These are phyloP conservation scores for Achatina immaculata DNA, from an alignment of 1,140 invertebrate species.

Conservation along the genomic window DNA sequence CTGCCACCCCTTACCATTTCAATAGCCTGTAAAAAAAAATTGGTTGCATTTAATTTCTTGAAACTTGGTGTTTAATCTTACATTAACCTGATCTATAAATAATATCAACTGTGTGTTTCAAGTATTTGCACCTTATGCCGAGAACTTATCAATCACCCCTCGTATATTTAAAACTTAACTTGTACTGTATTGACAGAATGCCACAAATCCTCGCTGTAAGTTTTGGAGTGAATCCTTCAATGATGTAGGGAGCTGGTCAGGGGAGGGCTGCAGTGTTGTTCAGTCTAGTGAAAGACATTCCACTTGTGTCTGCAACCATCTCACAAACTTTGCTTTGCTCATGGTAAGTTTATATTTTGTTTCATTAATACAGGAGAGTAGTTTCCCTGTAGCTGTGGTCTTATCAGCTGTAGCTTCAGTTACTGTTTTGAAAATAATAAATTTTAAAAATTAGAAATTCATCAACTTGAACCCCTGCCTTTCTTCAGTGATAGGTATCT, in stretches of 20 bases:
- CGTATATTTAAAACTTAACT: background rate
- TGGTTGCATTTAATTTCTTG: no score
- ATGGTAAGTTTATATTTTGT: conserved; percentile 43
- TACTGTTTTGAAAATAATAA: no score
- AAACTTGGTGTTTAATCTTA: no score
- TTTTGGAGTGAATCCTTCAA: conserved; percentile 45
- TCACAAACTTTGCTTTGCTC: conserved; percentile 58
- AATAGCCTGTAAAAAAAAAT: no score
- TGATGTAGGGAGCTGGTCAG: conserved; percentile 40
- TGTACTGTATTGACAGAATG: conserved; percentile 40
- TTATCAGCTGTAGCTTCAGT: background rate
- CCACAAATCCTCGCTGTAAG: conserved; percentile 49
- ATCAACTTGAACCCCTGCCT: background rate
- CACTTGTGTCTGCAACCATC: conserved; percentile 51
- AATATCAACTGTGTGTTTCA: background rate
- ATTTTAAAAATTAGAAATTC: background rate
- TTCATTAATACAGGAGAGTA: background rate
- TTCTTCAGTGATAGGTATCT: background rate
- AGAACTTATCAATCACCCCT: no score
- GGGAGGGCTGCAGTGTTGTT: conserved; percentile 41
- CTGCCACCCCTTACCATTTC: no score
- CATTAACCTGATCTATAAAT: no score
- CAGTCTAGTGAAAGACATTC: conserved; percentile 30
- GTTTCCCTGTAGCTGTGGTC: background rate
- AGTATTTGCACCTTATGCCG: no score